Evolutionary conservation across 2,888 invertebrate genomes (phyloP), one percentile per base, ranked within the genome.

Genomic region (Seira musarum): DNA sequence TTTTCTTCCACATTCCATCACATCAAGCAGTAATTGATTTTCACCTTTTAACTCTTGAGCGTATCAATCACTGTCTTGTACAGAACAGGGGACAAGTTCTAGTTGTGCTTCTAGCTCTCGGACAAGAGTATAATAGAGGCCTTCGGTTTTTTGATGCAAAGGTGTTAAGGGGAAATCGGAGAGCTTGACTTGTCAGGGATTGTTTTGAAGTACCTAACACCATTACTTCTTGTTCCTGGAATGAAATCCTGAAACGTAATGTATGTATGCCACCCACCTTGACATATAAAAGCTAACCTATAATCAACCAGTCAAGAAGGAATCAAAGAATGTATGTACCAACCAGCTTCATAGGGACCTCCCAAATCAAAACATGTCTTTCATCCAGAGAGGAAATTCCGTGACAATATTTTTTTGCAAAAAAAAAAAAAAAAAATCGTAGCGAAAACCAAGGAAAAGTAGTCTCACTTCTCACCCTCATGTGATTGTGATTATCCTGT

Each of bases 51-150:
- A 40, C 63, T 22, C 60, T 66, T 63, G 1, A 78, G 72, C 49
- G 67, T 72, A 78, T 78, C 78, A 78, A 78, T 78, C 78, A 78
- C 78, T 78, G 78, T 78, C 78, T 78, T 78, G 71, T 72, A 71
- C 71, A 78, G 77, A 72, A 72, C 64, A 13, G 40, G 40, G 40
- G 40, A 40, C 40, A 40, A 40, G 40, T 40, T 40, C 40, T 6
- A 40, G 6, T 40, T 40, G 6, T 40, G 6, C 13, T 40, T 40
- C 40, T 40, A 40, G 40, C 6, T 40, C 6, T 6, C 40, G 13
- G 40, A 13, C 6, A 8, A 40, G 6, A 40, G 40, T 40, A 8
- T 40, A 40, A 13, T 40, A 8, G 40, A 40, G 6, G 40, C n/a
- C n/a, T n/a, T n/a, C n/a, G 40, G 40, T 8, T n/a, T 6, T 40